Conservation (phyloP, 2,888 invertebrate species). For the Cataglyphis altisquamis region DNA sequence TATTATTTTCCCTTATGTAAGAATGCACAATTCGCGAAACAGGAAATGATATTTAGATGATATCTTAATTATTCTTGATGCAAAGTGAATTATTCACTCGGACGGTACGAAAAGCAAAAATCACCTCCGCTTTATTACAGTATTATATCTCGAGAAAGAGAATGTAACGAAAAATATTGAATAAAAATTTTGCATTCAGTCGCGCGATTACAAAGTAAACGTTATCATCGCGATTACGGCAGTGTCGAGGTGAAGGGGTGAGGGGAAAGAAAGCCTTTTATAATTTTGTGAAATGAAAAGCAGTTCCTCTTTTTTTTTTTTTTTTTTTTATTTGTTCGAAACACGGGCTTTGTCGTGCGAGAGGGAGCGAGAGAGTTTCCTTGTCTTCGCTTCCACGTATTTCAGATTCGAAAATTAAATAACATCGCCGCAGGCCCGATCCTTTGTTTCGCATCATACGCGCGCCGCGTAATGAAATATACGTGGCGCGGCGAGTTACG, state of each 20-base stretch:
- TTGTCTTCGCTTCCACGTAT: constrained; percentile 29
- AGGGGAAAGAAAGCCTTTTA: neutral
- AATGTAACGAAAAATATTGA: constrained; percentile 26
- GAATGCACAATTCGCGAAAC: neutral
- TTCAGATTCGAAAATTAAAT: constrained; percentile 65
- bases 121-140: constrained; percentile 11
- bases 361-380: constrained; percentile 2
- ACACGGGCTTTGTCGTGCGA: neutral
- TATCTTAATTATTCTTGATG: constrained; percentile 21
- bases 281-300: constrained; percentile 26
- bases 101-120: constrained; percentile 31
- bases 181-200: constrained; percentile 23
- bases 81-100: constrained; percentile 8
- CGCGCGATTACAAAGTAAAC: constrained; percentile 13
- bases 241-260: too few relatives aligned
- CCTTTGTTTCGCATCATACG: constrained; percentile 58
- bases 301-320: constrained; percentile 57
- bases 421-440: constrained; percentile 48
- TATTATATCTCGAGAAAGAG: constrained; percentile 19
- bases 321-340: constrained; percentile 48
- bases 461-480: constrained; percentile 58
- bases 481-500: constrained; percentile 6
- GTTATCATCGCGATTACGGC: constrained; percentile 43
- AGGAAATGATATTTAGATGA: neutral
- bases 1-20: neutral